Conservation (phyloP, 2,888 invertebrate genomes). For the Brenthis daphne region DNA sequence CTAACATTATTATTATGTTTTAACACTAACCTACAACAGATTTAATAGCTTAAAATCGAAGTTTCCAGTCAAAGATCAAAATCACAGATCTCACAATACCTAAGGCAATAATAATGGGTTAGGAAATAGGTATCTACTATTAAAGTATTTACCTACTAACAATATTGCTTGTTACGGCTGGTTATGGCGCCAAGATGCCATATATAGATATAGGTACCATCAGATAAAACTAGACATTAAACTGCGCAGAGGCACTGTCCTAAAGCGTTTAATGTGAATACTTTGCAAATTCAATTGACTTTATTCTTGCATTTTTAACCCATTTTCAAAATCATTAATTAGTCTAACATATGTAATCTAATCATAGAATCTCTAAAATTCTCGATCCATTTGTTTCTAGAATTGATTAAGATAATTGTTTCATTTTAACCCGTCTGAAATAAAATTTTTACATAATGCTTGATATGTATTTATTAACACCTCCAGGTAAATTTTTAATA, state of each 20-base stretch:
- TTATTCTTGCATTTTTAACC: slow-evolving; percentile 1
- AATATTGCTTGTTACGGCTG: background rate
- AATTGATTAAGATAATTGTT: too few species aligned
- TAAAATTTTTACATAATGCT: too few species aligned
- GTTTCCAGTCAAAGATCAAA: too few species aligned
- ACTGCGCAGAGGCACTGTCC: slow-evolving; percentile 15
- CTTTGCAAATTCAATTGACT: background rate
- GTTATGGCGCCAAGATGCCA: slow-evolving; percentile 21
- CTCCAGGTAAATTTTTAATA: too few species aligned
- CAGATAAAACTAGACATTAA: slow-evolving; percentile 20
- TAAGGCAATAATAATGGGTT: slow-evolving; percentile 1
- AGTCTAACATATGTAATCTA: too few species aligned
- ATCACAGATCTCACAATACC: background rate
- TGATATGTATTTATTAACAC: too few species aligned
- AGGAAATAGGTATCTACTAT: background rate
- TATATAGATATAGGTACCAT: slow-evolving; percentile 30
- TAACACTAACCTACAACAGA: too few species aligned
- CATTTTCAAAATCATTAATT: background rate
- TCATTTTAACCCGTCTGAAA: too few species aligned
- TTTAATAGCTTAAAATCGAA: too few species aligned
- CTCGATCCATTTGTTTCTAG: too few species aligned
- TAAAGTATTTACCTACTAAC: slow-evolving; percentile 9
- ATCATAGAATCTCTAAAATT: too few species aligned
- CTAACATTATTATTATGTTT: too few species aligned
- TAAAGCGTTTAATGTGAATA: slow-evolving; percentile 8